phyloP scores from a whole-genome alignment of 2,797 vertebrate genomes.

The Gallinago stenura region DNA sequence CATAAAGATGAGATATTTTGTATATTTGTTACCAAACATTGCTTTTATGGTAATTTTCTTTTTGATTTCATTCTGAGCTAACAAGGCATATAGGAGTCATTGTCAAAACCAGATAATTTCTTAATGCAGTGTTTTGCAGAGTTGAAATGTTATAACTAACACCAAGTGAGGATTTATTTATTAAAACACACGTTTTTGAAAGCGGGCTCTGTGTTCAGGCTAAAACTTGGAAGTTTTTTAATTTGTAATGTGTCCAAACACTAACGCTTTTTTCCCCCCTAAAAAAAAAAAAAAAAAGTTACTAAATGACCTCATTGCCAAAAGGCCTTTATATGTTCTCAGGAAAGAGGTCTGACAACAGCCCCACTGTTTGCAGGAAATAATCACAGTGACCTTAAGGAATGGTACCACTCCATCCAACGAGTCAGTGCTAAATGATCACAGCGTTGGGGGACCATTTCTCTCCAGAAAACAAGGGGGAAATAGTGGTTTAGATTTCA shows the following conservation, averaged over 20 bases:
- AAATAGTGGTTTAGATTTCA: background rate
- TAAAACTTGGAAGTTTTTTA: background rate
- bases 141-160: background rate
- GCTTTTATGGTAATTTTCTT: background rate
- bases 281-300: background rate
- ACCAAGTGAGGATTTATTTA: background rate
- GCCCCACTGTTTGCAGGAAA: background rate
- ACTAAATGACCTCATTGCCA: background rate
- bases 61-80: background rate
- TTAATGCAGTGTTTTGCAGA: background rate
- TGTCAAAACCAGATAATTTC: background rate
- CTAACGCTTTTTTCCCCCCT: background rate
- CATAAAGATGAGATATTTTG: background rate
- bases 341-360: background rate
- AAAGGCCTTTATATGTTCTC: background rate
- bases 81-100: background rate
- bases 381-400: background rate
- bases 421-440: background rate
- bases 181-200: background rate
- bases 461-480: conserved; percentile 24
- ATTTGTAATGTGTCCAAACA: background rate
- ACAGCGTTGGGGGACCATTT: background rate
- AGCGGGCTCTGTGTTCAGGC: background rate
- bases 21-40: background rate
- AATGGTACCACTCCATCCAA: background rate